These are phyloP conservation scores for Brachyistius frenatus DNA, from an alignment of 2,113 vertebrate species.

Conservation along the genomic window DNA sequence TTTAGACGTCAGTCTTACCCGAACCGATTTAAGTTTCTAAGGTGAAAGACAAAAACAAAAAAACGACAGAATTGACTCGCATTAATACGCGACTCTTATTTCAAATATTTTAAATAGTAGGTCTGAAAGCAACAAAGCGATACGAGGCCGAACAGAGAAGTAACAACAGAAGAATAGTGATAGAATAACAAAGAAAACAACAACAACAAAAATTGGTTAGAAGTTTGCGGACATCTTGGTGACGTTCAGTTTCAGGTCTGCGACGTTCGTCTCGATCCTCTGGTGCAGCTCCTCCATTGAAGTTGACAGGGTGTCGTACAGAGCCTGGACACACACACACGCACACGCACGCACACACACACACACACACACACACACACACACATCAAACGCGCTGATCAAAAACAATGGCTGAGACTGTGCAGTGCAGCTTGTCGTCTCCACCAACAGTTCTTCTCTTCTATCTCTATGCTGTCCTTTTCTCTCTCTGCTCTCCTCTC, in stretches of 20 bases:
- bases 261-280: slow-evolving; percentile 61
- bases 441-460: no score
- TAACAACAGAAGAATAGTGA: no score
- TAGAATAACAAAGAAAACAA: neutral
- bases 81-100: neutral
- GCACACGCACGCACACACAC: no score
- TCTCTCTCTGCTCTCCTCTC: no score
- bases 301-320: slow-evolving; percentile 74
- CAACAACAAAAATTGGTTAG: slow-evolving; percentile 15
- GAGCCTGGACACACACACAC: slow-evolving; percentile 60
- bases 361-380: no score
- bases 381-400: neutral
- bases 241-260: slow-evolving; percentile 65
- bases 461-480: no score
- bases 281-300: slow-evolving; percentile 77
- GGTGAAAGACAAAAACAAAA: neutral
- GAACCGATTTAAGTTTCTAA: neutral
- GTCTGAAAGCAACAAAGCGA: no score
- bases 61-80: neutral
- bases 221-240: slow-evolving; percentile 68
- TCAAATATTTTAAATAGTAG: slow-evolving; percentile 10
- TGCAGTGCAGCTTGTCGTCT: no score
- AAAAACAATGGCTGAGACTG: neutral
- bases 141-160: no score
- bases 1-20: no score